Evolutionary conservation across 2,797 vertebrate species (phyloP).

Genomic region (Gymnoscopelus microlampas): DNA sequence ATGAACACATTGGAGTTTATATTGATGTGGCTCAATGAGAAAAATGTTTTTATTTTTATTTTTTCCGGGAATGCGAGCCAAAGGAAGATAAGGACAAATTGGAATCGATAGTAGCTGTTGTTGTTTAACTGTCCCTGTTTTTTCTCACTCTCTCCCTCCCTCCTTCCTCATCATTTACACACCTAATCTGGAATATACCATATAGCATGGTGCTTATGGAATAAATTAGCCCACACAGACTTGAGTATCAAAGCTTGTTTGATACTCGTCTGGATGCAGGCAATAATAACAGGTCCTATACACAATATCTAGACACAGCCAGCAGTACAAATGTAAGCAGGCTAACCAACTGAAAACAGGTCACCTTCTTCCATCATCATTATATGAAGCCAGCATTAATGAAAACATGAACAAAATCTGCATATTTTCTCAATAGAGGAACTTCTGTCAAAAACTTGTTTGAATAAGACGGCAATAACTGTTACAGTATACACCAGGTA

Average conservation of each 20-base stretch:
- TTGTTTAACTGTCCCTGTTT: not conserved
- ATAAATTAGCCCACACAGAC: not conserved
- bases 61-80: slow-evolving; percentile 3
- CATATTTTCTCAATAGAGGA: no score
- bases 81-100: slow-evolving; percentile 15
- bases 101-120: not conserved
- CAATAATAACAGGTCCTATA: no score
- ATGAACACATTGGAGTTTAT: not conserved
- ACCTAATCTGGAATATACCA: not conserved
- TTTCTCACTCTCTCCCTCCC: slow-evolving; percentile 1
- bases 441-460: no score
- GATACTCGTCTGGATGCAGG: no score
- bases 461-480: no score
- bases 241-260: not conserved
- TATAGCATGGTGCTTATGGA: not conserved
- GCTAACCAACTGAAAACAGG: no score
- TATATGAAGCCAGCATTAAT: no score
- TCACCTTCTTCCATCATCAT: no score
- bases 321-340: no score
- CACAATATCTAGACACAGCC: no score
- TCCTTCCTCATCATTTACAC: slow-evolving; percentile 16
- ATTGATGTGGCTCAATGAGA: slow-evolving; percentile 25
- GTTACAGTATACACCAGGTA: no score
- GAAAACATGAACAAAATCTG: no score
- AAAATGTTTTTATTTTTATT: not conserved